A percentile compares a stretch with the other conserved stretches of the same genome.
Conservation (phyloP, 2,888 invertebrate genomes). For the Strigamia transsilvanica region DNA sequence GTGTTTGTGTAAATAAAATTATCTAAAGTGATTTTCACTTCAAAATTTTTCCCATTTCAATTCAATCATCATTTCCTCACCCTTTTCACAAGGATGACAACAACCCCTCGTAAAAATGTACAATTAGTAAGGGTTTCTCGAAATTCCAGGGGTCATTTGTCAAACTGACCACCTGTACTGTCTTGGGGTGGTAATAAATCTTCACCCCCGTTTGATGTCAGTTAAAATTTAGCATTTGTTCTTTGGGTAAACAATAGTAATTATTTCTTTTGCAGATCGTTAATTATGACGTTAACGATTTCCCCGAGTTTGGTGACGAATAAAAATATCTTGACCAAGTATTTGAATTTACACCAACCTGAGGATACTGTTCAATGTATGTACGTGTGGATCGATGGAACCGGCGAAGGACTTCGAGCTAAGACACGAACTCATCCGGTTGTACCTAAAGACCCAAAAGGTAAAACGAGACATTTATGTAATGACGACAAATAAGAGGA, state of each 20-base stretch:
- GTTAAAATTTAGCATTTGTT: too few species aligned
- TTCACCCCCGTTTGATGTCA: too few species aligned
- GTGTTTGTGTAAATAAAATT: too few species aligned
- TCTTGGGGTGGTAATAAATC: too few species aligned
- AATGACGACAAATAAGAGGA: neutral
- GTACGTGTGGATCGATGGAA: constrained; percentile 66
- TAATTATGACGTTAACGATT: constrained; percentile 34
- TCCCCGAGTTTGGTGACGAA: constrained; percentile 1
- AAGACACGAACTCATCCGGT: constrained; percentile 63
- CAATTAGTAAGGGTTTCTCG: too few species aligned
- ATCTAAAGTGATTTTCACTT: too few species aligned
- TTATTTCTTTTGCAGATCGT: constrained; percentile 13
- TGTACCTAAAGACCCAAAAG: constrained; percentile 4
- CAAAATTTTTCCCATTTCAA: too few species aligned
- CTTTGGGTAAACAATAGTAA: neutral
- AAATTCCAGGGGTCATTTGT: too few species aligned
- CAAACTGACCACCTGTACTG: too few species aligned
- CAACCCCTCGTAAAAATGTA: too few species aligned
- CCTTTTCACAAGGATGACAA: too few species aligned
- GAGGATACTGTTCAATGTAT: constrained; percentile 60
- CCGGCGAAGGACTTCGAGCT: constrained; percentile 64
- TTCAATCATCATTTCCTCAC: too few species aligned
- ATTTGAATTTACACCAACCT: constrained; percentile 56
- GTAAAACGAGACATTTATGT: constrained; percentile 6
- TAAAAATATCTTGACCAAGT: constrained; percentile 41